Percentiles rank a stretch among this genome's conserved stretches.
phyloP scores from a whole-genome alignment of 1,140 invertebrate species.

The Caenorhabditis latens region DNA sequence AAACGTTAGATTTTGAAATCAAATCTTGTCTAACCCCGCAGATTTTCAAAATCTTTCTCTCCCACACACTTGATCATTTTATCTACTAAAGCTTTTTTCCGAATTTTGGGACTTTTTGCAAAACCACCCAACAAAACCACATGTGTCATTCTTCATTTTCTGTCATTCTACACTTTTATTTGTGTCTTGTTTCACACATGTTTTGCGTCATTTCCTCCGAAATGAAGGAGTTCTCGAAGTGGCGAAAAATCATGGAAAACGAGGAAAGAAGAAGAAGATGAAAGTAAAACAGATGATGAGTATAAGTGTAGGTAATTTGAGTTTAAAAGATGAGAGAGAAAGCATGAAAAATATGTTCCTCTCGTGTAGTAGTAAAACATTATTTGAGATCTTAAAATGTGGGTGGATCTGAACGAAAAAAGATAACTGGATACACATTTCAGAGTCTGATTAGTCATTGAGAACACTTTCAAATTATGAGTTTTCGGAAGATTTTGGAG shows the following conservation, averaged over 20 bases:
- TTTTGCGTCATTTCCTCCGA: slow-evolving; percentile 41
- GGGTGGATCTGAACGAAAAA: neutral
- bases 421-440: too few species aligned
- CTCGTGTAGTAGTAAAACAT: neutral
- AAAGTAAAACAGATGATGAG: neutral
- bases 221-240: neutral
- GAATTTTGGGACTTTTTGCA: neutral
- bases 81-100: neutral
- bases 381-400: neutral
- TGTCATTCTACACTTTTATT: slow-evolving; percentile 36
- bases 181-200: slow-evolving; percentile 47
- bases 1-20: neutral
- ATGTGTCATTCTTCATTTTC: slow-evolving; percentile 3
- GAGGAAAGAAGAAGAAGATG: neutral
- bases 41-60: neutral
- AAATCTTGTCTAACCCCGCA: neutral
- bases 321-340: neutral
- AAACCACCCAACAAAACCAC: slow-evolving; percentile 3
- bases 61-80: slow-evolving; percentile 5
- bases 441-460: too few species aligned
- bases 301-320: slow-evolving; percentile 41
- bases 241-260: neutral
- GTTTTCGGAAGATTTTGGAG: too few species aligned
- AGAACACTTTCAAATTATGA: too few species aligned
- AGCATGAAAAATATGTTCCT: neutral